Percentiles rank a stretch among this genome's conserved stretches.
phyloP scores from a whole-genome alignment of 2,888 invertebrate species.

The Abscondita cerata region DNA sequence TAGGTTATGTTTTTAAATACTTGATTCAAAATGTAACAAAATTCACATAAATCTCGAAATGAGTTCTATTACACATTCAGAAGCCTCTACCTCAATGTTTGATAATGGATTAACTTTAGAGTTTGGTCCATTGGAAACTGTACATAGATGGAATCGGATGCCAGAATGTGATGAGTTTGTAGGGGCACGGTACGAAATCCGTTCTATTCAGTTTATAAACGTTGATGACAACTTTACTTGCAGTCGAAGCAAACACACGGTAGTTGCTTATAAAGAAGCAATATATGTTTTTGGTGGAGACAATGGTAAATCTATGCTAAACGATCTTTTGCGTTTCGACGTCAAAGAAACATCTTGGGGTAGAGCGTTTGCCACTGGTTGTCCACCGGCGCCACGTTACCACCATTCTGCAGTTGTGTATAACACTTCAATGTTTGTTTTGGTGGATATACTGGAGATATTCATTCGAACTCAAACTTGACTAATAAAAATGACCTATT shows the following conservation, averaged over 20 bases:
- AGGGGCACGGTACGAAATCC: conserved; percentile 53
- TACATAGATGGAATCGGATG: conserved; percentile 93
- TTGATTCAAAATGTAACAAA: background rate
- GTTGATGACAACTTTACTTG: too few relatives aligned
- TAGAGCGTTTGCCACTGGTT: conserved; percentile 84
- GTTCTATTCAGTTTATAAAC: too few relatives aligned
- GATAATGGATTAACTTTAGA: conserved; percentile 83
- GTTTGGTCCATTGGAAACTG: conserved; percentile 91
- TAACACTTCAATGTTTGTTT: conserved; percentile 87
- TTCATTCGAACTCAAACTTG: conserved; percentile 93
- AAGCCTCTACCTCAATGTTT: conserved; percentile 52
- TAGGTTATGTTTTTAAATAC: too few relatives aligned
- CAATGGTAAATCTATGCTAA: conserved; percentile 94
- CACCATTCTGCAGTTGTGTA: conserved; percentile 91
- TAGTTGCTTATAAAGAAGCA: conserved; percentile 93
- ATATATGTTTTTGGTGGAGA: conserved; percentile 97
- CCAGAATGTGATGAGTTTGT: conserved; percentile 97
- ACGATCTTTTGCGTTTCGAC: conserved; percentile 91
- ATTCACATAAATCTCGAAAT: conserved; percentile 37
- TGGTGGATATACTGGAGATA: conserved; percentile 96
- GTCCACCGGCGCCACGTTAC: conserved; percentile 90
- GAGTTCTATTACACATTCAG: conserved; percentile 46
- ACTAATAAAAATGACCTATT: conserved; percentile 96
- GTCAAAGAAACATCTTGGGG: conserved; percentile 96
- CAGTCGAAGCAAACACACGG: conserved; percentile 94